A percentile compares a stretch with the other conserved stretches of the same genome.
phyloP scores from a whole-genome alignment of 2,113 vertebrate genomes.

The Lynx canadensis region DNA sequence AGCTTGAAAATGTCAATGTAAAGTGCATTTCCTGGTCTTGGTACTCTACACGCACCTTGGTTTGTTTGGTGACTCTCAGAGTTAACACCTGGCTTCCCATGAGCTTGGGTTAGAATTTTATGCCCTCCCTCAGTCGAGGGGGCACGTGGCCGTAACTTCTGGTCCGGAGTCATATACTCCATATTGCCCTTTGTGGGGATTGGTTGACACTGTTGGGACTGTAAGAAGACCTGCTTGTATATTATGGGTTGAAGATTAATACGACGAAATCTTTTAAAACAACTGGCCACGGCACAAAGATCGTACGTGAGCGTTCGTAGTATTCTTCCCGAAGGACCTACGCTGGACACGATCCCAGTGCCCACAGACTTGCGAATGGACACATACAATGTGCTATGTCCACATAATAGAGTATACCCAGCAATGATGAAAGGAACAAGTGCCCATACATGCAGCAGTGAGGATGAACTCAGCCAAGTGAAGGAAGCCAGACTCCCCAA shows the following conservation, averaged over 20 bases:
- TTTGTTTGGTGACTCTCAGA: background rate
- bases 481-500: background rate
- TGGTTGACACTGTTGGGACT: background rate
- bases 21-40: background rate
- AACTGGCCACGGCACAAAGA: background rate
- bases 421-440: background rate
- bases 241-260: background rate
- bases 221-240: background rate
- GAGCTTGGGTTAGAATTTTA: background rate
- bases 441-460: accelerated
- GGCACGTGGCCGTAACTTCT: background rate
- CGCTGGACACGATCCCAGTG: background rate
- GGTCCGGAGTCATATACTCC: background rate
- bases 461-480: background rate
- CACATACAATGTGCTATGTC: background rate
- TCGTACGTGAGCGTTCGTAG: background rate
- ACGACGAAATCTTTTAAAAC: background rate
- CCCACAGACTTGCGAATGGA: background rate
- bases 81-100: background rate
- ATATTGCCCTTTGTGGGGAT: accelerated
- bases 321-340: background rate
- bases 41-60: background rate
- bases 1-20: background rate
- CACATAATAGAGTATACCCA: accelerated
- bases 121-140: background rate